Conservation (phyloP, 2,797 vertebrate genomes). For the Euthynnus affinis region DNA sequence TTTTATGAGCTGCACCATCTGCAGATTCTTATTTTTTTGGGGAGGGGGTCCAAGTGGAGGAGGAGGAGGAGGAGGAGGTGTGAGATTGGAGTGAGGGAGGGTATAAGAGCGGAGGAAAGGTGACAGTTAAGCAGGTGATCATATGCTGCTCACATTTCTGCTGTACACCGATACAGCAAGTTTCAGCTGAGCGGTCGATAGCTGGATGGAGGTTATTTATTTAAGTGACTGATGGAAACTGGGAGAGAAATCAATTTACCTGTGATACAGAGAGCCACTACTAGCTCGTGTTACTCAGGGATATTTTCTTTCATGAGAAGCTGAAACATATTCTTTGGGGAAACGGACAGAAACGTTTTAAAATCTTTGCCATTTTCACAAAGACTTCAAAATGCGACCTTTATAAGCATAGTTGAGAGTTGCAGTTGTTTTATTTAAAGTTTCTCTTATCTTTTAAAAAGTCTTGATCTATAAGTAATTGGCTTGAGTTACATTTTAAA, state of each 20-base stretch:
- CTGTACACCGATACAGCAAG: not conserved
- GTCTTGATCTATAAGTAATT: no score
- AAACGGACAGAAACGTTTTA: not conserved
- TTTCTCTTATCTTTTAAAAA: no score
- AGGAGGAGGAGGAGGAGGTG: not conserved
- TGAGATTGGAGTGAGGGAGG: no score
- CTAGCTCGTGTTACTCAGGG: not conserved
- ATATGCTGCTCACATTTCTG: conserved; percentile 5
- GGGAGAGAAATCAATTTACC: not conserved
- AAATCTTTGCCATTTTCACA: not conserved
- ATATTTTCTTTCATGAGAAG: not conserved
- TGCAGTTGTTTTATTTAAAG: no score
- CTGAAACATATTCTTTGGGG: not conserved
- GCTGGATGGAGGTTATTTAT: conserved; percentile 11
- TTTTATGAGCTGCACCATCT: conserved; percentile 45
- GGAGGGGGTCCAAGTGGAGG: not conserved
- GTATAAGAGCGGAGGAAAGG: not conserved
- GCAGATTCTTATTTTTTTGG: conserved; percentile 10
- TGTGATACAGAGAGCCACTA: conserved; percentile 9
- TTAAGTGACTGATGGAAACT: conserved; percentile 1
- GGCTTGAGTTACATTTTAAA: not conserved
- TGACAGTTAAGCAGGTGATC: conserved; percentile 23
- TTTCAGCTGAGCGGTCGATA: not conserved
- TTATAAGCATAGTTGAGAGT: not conserved
- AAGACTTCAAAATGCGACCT: not conserved